Conservation (phyloP, 1,140 invertebrate genomes). For the Epicauta chinensis region DNA sequence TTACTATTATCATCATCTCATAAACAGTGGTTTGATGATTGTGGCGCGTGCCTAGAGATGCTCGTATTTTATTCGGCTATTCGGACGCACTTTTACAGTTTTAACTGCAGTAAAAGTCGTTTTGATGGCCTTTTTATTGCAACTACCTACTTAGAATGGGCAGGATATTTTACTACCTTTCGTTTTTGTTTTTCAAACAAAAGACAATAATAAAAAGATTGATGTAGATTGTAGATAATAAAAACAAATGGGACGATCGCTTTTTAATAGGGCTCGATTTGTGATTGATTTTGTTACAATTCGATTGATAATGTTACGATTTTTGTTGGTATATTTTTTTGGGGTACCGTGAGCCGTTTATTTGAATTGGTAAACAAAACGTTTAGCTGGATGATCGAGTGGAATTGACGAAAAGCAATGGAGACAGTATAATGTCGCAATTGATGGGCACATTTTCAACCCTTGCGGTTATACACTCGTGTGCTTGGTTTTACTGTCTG, state of each 20-base stretch:
- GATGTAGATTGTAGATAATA: no score
- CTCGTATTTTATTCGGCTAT: conserved; percentile 38
- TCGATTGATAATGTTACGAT: no score
- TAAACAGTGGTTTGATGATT: conserved; percentile 36
- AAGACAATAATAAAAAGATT: conserved; percentile 3
- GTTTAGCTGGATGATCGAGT: conserved; percentile 9
- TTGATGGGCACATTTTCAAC: conserved; percentile 26
- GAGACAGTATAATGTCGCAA: conserved; percentile 26
- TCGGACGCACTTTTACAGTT: conserved; percentile 42
- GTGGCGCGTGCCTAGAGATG: conserved; percentile 38
- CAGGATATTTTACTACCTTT: conserved; percentile 26
- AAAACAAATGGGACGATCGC: no score
- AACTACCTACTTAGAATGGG: conserved; percentile 33
- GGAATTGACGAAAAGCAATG: conserved; percentile 28
- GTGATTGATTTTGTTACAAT: no score
- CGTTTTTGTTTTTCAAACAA: conserved; percentile 3
- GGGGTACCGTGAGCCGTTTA: background rate
- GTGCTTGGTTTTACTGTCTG: conserved; percentile 24
- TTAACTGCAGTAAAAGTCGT: conserved; percentile 42
- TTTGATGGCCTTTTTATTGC: conserved; percentile 42
- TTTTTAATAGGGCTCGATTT: no score
- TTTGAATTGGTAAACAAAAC: conserved; percentile 14
- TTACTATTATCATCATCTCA: conserved; percentile 21
- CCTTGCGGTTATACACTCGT: conserved; percentile 25
- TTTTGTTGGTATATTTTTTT: no score